Evolutionary conservation across 2,113 vertebrate genomes (phyloP), one percentile per base, ranked within the genome.

Genomic region (Istiophorus platypterus): DNA sequence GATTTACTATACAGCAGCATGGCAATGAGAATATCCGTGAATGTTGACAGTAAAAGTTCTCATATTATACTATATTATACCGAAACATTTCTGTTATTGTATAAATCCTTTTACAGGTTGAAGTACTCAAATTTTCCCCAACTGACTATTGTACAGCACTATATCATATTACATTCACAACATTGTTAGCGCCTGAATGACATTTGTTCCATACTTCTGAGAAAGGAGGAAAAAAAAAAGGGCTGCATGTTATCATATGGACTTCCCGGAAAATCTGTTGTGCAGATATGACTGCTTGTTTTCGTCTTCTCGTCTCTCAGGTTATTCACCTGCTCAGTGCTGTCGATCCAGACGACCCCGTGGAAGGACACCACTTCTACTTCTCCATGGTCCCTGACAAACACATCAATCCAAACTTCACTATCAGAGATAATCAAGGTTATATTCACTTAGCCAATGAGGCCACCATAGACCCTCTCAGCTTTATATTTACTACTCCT

Each of bases 341-440:
- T 11, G 91, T 96, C 42, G 98, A 99, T 85, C 88, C 82, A 70
- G 98, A 99, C 42, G 95, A 96, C 13, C 95, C 97, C 1, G 20
- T 20, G 63, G 95, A 96, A 79, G 92, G 92, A 57, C 96, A 97
- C 42, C 94, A 91, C 68, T 98, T 99, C 90, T 93, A 93, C 84
- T 99, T 96, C 91, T 95, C 94, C 3, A 92, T 97, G 86, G 94
- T 95, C 62, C 72, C 92, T 0, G 96, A 96, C 37, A 92, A 90
- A 34, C 72, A 76, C 92, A 97, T 94, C 81, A 95, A 95, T 78
- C 96, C 96, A 17, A 93, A 93, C 91, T 99, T 99, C 94, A 95
- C 91, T 11, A 87, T 99, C 65, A 94, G 91, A 89, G 97, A 99
- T 91, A 97, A 98, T 92, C 93, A 96, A 97, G 97, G 97, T 99